A percentile compares a stretch with the other conserved stretches of the same genome.
Evolutionary conservation across 2,797 vertebrate species (phyloP).

Genomic region (Hylomyscus alleni): DNA sequence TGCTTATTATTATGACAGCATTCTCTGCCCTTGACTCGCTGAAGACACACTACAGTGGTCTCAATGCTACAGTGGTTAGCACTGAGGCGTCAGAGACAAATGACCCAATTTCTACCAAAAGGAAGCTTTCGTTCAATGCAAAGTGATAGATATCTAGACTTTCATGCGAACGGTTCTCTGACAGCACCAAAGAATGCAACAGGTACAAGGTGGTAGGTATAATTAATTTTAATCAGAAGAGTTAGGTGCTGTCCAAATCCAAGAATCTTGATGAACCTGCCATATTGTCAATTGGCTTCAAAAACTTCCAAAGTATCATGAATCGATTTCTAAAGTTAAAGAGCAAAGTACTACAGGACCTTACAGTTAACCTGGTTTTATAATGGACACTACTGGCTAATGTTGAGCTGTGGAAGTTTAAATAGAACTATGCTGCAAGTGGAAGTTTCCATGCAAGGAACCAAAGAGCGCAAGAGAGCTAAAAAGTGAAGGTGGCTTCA

Average conservation of each 20-base stretch:
- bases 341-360: not conserved
- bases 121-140: not conserved
- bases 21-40: not conserved
- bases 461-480: not conserved
- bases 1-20: not conserved
- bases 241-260: not conserved
- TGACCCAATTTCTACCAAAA: constrained; percentile 49
- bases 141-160: not conserved
- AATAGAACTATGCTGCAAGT: not conserved
- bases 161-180: not conserved
- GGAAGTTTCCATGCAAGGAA: constrained; percentile 28
- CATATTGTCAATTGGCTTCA: constrained; percentile 12
- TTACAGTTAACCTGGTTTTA: not conserved
- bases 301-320: constrained; percentile 12
- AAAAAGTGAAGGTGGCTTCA: not conserved
- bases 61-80: too few species aligned
- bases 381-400: not conserved
- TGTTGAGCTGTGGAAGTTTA: not conserved
- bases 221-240: constrained; percentile 38
- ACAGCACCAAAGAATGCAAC: not conserved
- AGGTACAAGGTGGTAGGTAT: not conserved
- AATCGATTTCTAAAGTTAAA: constrained; percentile 31
- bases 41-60: constrained; percentile 27
- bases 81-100: constrained; percentile 11
- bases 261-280: not conserved